Base-by-base conservation (phyloP, 2,888 invertebrate species). In the Cryptus viduatorius region DNA sequence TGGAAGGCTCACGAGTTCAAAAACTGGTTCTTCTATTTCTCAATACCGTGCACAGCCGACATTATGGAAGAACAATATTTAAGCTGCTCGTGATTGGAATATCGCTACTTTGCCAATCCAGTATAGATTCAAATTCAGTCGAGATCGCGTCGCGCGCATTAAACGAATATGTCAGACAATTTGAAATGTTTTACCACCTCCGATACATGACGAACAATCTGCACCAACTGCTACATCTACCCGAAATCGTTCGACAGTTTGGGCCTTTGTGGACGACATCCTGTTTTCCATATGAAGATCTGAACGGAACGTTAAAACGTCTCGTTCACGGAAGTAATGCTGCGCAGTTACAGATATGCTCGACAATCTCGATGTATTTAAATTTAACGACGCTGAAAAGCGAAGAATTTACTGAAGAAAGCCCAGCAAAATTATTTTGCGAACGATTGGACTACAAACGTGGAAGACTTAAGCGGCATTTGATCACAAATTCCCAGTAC, bases 21-120 rank as follows among this genome's bases (percentile, higher is more conserved):
- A 59, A 5, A 19, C 1, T 83, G 71, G 83, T 56, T 83, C 10
- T 76, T 61, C 56, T 69, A 68, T 46, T 83, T 48, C 24, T 79
- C 71, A 4, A 10, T 79, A 0, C 76, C 79, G 4, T 68, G 31
- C 8, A 53, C 8, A 53, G 19, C 3, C 53, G 53, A 53, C 8
- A 53, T 53, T 8, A 53, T 53, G 16, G 19, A 16, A 8, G 53
- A 53, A 0, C 1, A 4, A 16, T 53, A 53, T 19, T 53, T 53
- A 53, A 53, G 8, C 53, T 53, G 2, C 19, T 53, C 19, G 53
- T 53, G 7, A 7, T 53, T 0, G 53, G 53, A 53, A 53, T 53
- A 19, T 53, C 19, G 8, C 19, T 53, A 19, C 53, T 53, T 16
- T 53, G 53, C 19, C 53, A 53, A 16, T 16, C 7, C 3, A 19